Evolutionary conservation across 2,888 invertebrate species (phyloP).

Genomic region (Seira ritae): DNA sequence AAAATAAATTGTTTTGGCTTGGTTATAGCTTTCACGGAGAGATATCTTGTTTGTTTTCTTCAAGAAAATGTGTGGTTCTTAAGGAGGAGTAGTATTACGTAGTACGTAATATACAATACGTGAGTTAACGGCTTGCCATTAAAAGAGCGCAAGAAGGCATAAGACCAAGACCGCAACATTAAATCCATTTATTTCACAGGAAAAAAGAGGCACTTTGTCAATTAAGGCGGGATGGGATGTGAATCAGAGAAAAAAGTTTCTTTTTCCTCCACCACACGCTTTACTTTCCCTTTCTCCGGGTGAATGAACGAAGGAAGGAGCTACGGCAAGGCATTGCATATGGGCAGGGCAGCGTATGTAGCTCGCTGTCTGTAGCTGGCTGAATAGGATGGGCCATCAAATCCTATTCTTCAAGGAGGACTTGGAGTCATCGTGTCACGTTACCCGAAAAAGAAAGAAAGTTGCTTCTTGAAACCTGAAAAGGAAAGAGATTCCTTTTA

Average conservation of each 20-base stretch:
- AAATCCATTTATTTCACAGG: neutral
- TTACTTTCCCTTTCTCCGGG: neutral
- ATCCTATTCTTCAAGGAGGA: too few relatives aligned
- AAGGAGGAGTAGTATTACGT: neutral
- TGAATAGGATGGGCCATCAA: too few relatives aligned
- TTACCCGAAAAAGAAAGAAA: too few relatives aligned
- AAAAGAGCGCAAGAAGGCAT: neutral
- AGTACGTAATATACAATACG: neutral
- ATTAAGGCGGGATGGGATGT: conserved; percentile 14
- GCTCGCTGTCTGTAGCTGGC: too few relatives aligned
- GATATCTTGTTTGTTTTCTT: neutral
- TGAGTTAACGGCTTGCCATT: conserved; percentile 1
- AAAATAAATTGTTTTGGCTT: neutral
- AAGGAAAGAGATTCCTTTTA: neutral
- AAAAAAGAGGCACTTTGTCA: conserved; percentile 23
- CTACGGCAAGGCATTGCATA: too few relatives aligned
- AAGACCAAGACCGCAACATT: conserved; percentile 11
- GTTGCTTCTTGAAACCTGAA: neutral
- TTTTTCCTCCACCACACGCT: neutral
- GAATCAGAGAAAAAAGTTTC: neutral
- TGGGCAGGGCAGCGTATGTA: too few relatives aligned
- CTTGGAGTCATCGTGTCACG: too few relatives aligned
- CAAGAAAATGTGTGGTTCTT: neutral
- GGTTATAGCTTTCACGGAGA: too few relatives aligned
- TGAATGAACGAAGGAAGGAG: neutral